Conservation (phyloP, 1,140 invertebrate genomes). For the Diabrotica undecimpunctata region DNA sequence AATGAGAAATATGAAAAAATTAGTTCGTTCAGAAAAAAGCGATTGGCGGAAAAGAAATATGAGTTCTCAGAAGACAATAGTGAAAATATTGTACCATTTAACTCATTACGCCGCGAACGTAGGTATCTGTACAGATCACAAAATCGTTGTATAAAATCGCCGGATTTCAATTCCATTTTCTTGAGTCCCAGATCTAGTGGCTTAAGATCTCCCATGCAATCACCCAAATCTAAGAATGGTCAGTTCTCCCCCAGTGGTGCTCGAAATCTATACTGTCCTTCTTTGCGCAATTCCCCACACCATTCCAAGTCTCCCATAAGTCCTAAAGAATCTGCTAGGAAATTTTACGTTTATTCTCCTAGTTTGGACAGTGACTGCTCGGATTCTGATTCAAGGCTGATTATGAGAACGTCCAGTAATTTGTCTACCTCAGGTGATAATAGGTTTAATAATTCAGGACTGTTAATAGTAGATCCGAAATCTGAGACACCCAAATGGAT, state of each 20-base stretch:
- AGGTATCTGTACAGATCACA: slow-evolving; percentile 39
- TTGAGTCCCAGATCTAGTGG: slow-evolving; percentile 42
- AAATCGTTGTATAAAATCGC: slow-evolving; percentile 38
- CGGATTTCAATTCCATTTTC: slow-evolving; percentile 42
- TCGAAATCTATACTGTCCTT: slow-evolving; percentile 42
- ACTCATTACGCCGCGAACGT: slow-evolving; percentile 44
- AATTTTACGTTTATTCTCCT: slow-evolving; percentile 46
- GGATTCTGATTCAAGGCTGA: slow-evolving; percentile 43
- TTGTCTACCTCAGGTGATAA: slow-evolving; percentile 28
- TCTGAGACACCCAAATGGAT: slow-evolving; percentile 44
- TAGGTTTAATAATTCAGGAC: slow-evolving; percentile 31
- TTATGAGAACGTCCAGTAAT: slow-evolving; percentile 37
- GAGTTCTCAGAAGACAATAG: slow-evolving; percentile 84
- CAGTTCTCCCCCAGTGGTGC: slow-evolving; percentile 42
- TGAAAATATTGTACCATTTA: slow-evolving; percentile 79
- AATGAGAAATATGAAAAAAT: slow-evolving; percentile 78
- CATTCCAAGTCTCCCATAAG: slow-evolving; percentile 46
- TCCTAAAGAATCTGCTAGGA: slow-evolving; percentile 42
- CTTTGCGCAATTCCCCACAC: slow-evolving; percentile 40
- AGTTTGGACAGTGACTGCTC: slow-evolving; percentile 45
- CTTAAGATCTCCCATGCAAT: slow-evolving; percentile 44
- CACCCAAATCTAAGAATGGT: slow-evolving; percentile 42
- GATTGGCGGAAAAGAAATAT: slow-evolving; percentile 87
- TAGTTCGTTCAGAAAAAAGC: slow-evolving; percentile 73
- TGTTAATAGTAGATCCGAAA: slow-evolving; percentile 44